Conservation (phyloP, 2,888 invertebrate species). For the Drosophila lacicola region DNA sequence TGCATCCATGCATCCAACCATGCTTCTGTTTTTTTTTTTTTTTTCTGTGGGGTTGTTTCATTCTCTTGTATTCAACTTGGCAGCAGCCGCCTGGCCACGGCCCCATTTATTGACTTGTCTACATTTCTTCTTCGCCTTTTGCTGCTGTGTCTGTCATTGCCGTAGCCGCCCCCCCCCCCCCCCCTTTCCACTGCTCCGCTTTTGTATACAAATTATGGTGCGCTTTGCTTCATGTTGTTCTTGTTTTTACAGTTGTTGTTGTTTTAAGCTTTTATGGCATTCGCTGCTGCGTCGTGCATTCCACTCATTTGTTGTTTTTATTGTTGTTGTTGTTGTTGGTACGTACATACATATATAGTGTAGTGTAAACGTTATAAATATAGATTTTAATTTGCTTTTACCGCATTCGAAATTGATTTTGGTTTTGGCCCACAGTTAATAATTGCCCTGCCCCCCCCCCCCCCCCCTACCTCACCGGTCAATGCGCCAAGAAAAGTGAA, state of each 20-base stretch:
- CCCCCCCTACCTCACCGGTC: constrained; percentile 17
- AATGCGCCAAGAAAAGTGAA: constrained; percentile 62
- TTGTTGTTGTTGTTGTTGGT: constrained; percentile 23
- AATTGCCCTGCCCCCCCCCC: constrained; percentile 27
- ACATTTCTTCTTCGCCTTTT: constrained; percentile 49
- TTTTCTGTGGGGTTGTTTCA: constrained; percentile 42
- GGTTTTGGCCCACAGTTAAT: constrained; percentile 56
- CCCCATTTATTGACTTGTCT: constrained; percentile 77
- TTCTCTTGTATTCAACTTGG: constrained; percentile 33
- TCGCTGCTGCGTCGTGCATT: constrained; percentile 42
- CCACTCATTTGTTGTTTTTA: constrained; percentile 33
- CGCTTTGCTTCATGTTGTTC: constrained; percentile 57
- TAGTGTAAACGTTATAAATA: constrained; percentile 64
- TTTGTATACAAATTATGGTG: constrained; percentile 78
- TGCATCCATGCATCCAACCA: constrained; percentile 21
- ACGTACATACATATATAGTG: constrained; percentile 35
- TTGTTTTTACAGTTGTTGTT: constrained; percentile 70
- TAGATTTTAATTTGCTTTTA: constrained; percentile 70
- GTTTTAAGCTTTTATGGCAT: constrained; percentile 71
- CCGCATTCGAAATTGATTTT: constrained; percentile 67
- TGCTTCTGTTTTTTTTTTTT: constrained; percentile 13
- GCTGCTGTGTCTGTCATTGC: constrained; percentile 63
- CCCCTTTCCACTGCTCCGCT: constrained; percentile 41
- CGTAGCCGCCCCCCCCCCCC: constrained; percentile 34
- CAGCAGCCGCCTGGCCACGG: constrained; percentile 63